Percentiles rank a stretch among this genome's conserved stretches.
These are phyloP conservation scores for Urechis unicinctus DNA, from an alignment of 2,888 invertebrate species.

Conservation along the genomic window DNA sequence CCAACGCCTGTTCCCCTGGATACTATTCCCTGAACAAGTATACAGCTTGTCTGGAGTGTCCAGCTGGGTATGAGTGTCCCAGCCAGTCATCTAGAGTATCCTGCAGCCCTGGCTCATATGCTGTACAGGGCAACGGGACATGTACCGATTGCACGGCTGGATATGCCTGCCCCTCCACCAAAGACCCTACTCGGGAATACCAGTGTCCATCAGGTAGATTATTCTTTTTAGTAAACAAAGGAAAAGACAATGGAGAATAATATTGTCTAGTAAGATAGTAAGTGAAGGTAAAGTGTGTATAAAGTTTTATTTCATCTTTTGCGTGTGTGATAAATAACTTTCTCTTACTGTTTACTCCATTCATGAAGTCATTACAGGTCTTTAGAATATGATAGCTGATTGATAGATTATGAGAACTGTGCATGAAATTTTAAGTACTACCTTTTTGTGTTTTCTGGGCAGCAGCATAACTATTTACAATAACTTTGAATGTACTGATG, in stretches of 20 bases:
- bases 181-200: constrained; percentile 20
- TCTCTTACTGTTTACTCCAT: too few relatives aligned
- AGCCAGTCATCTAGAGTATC: constrained; percentile 8
- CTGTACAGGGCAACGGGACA: constrained; percentile 14
- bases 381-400: constrained; percentile 1
- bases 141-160: constrained; percentile 21
- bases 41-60: constrained; percentile 30
- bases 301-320: not conserved
- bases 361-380: too few relatives aligned
- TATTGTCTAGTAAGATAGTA: not conserved
- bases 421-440: too few relatives aligned
- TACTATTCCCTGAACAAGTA: constrained; percentile 30
- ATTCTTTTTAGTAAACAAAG: too few relatives aligned
- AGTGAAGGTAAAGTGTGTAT: not conserved
- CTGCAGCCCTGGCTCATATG: constrained; percentile 27
- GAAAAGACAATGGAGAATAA: too few relatives aligned
- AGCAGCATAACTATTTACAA: too few relatives aligned
- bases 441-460: too few relatives aligned
- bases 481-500: too few relatives aligned
- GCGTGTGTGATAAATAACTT: too few relatives aligned
- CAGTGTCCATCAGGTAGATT: constrained; percentile 1
- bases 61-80: constrained; percentile 37
- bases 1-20: constrained; percentile 27
- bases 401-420: not conserved
- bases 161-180: constrained; percentile 22